Conservation (phyloP, 1,140 invertebrate species). For the Daktulosphaira vitifoliae region DNA sequence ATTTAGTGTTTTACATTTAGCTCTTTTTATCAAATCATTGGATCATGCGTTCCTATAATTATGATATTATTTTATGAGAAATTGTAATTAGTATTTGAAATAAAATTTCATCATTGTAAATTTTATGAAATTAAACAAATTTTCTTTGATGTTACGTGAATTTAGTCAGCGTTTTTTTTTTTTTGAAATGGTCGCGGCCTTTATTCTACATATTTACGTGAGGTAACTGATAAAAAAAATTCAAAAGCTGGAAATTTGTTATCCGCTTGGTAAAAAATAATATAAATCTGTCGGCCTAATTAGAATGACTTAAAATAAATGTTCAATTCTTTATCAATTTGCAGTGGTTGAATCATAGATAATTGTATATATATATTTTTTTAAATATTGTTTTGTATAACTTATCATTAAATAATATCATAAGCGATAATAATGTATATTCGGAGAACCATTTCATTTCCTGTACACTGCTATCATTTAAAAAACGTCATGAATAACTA, state of each 20-base stretch:
- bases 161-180: too few relatives aligned
- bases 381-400: not conserved
- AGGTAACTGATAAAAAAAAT: too few relatives aligned
- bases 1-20: too few relatives aligned
- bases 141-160: too few relatives aligned
- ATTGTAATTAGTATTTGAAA: too few relatives aligned
- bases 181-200: too few relatives aligned
- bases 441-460: conserved; percentile 17
- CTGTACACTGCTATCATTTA: conserved; percentile 3
- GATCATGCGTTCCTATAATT: too few relatives aligned
- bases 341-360: conserved; percentile 4
- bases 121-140: too few relatives aligned
- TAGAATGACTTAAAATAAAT: not conserved
- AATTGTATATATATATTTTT: not conserved
- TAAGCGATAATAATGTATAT: not conserved
- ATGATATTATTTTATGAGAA: too few relatives aligned
- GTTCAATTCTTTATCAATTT: conserved; percentile 17
- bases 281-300: conserved; percentile 24
- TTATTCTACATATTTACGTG: too few relatives aligned
- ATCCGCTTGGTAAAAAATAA: conserved; percentile 1
- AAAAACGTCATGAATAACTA: conserved; percentile 9
- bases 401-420: not conserved
- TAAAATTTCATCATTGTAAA: too few relatives aligned
- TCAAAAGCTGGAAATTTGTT: not conserved
- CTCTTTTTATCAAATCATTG: too few relatives aligned